These are phyloP conservation scores for Luehdorfia chinensis DNA, from an alignment of 1,140 invertebrate species.

Conservation along the genomic window DNA sequence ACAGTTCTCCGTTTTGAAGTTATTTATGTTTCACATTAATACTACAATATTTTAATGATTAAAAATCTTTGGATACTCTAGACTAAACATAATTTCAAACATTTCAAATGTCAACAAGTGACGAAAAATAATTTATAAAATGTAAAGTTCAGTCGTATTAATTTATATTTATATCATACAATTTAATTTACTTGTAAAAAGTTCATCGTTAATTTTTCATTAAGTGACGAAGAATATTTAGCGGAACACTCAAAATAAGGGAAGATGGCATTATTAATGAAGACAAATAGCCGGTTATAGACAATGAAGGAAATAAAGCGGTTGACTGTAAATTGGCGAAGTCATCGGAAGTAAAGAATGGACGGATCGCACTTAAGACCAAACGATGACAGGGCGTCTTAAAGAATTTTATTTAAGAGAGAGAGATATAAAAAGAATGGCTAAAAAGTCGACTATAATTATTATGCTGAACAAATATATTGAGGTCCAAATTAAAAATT, in stretches of 20 bases:
- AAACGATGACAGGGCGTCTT: background rate
- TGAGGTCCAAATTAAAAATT: too few species aligned
- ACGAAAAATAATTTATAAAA: slow-evolving; percentile 5
- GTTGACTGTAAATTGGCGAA: background rate
- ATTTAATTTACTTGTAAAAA: background rate
- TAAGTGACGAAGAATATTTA: background rate
- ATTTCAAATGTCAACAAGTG: slow-evolving; percentile 1
- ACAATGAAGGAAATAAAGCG: slow-evolving; percentile 4
- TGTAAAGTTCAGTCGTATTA: slow-evolving; percentile 4
- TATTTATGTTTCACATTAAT: background rate
- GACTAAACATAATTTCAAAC: background rate
- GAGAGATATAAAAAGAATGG: background rate
- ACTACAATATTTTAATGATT: background rate
- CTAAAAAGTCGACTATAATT: background rate
- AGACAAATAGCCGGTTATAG: slow-evolving; percentile 15
- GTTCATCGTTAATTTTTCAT: background rate
- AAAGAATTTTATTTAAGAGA: too few species aligned
- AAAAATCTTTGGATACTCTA: background rate
- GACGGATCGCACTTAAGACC: background rate
- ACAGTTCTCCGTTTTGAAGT: slow-evolving; percentile 39
- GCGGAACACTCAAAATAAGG: slow-evolving; percentile 11
- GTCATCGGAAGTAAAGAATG: background rate
- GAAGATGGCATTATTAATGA: slow-evolving; percentile 8
- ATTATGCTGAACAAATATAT: background rate
- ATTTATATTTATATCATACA: background rate